Percentiles rank a stretch among this genome's conserved stretches.
Evolutionary conservation across 2,113 vertebrate species (phyloP).

Genomic region (Pseudopipra pipra): DNA sequence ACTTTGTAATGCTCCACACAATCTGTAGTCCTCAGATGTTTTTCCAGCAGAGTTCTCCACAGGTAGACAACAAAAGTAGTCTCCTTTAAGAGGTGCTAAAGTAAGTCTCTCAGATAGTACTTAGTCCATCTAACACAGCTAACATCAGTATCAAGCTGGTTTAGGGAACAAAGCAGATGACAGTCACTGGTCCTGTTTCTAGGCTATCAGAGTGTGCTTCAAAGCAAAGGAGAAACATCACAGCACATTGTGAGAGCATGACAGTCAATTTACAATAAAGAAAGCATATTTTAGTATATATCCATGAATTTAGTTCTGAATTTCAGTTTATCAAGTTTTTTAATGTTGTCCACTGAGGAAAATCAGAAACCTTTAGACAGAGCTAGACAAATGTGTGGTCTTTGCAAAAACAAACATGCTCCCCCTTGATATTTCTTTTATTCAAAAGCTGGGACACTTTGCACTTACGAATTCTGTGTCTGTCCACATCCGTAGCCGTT

Average conservation of each 20-base stretch:
- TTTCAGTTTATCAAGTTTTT: not conserved
- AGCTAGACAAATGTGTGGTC: not conserved
- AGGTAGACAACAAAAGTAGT: not conserved
- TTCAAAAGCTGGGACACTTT: not conserved
- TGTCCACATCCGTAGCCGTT: slow-evolving; percentile 98
- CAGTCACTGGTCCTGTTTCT: not conserved
- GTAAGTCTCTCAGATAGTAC: not conserved
- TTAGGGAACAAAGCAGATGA: not conserved
- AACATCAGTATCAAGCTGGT: not conserved
- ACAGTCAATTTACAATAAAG: not conserved
- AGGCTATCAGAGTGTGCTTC: not conserved
- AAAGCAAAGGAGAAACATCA: not conserved
- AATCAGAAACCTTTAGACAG: not conserved
- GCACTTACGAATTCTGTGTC: slow-evolving; percentile 93
- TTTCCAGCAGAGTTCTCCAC: not conserved
- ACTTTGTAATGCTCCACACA: not conserved
- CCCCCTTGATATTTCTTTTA: not conserved
- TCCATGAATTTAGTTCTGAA: not conserved
- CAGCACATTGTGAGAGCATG: rapidly evolving
- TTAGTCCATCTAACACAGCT: not conserved
- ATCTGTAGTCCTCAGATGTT: not conserved
- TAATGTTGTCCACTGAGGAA: not conserved
- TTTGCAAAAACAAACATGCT: not conserved
- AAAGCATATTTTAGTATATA: not conserved
- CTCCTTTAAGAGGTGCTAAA: not conserved